Conservation (phyloP, 1,140 invertebrate species). For the Drosophila malerkotliana region DNA sequence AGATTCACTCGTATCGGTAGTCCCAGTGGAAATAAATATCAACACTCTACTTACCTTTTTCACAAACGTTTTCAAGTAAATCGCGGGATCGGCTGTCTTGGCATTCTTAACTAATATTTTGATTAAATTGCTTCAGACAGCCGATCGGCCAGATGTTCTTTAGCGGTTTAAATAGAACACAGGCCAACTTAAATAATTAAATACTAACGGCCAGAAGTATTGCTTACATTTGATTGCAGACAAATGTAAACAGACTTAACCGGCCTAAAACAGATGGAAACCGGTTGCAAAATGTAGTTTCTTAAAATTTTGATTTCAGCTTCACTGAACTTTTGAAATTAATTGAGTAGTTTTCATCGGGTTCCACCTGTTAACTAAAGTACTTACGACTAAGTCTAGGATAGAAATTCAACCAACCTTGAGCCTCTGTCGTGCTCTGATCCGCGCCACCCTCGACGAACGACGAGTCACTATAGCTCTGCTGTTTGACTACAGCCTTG, state of each 20-base stretch:
- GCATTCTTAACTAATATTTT: slow-evolving; percentile 15
- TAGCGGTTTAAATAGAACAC: slow-evolving; percentile 55
- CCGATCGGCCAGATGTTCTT: slow-evolving; percentile 57
- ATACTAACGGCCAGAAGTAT: slow-evolving; percentile 24
- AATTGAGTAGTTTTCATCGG: slow-evolving; percentile 34
- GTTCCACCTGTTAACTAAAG: background rate
- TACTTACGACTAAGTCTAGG: slow-evolving; percentile 37
- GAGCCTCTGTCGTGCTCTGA: slow-evolving; percentile 81
- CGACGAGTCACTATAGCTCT: slow-evolving; percentile 62
- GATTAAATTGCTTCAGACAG: slow-evolving; percentile 13
- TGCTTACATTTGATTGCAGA: slow-evolving; percentile 49
- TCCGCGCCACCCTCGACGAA: slow-evolving; percentile 77
- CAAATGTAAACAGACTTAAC: slow-evolving; percentile 49
- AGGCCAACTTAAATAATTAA: slow-evolving; percentile 25
- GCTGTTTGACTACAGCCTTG: slow-evolving; percentile 73
- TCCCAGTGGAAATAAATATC: background rate
- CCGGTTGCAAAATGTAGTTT: slow-evolving; percentile 20
- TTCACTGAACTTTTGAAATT: background rate
- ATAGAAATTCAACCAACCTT: slow-evolving; percentile 80
- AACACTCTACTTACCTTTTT: slow-evolving; percentile 68
- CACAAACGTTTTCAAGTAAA: slow-evolving; percentile 6
- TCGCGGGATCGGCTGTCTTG: slow-evolving; percentile 42
- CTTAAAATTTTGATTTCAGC: background rate
- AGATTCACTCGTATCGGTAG: slow-evolving; percentile 9
- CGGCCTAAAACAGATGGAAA: slow-evolving; percentile 2